These are phyloP conservation scores for Heliothis subflexa DNA, from an alignment of 1,140 invertebrate species.

Conservation along the genomic window DNA sequence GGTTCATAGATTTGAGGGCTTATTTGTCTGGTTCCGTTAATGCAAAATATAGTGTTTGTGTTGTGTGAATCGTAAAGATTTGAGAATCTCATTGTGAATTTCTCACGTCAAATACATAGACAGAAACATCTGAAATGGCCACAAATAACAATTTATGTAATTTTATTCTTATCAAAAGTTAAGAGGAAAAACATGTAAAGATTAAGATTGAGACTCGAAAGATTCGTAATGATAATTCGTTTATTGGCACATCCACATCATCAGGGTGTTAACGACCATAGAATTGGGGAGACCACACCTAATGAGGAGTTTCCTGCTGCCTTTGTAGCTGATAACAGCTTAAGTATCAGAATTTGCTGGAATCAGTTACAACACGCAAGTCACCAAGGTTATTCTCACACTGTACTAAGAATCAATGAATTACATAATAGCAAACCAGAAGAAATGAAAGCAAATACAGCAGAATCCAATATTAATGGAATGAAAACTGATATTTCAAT, in stretches of 20 bases:
- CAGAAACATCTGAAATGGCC: too few relatives aligned
- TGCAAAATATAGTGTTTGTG: too few relatives aligned
- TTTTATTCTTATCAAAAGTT: too few relatives aligned
- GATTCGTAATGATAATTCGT: not conserved
- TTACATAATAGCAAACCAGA: too few relatives aligned
- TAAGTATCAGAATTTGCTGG: conserved; percentile 1
- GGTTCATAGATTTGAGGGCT: not conserved
- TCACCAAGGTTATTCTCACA: not conserved
- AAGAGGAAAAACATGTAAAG: not conserved
- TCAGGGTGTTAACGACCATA: not conserved
- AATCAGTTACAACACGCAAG: not conserved
- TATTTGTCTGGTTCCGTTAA: not conserved
- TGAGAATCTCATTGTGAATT: too few relatives aligned
- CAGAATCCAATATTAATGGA: too few relatives aligned
- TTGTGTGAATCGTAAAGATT: too few relatives aligned
- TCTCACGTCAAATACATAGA: too few relatives aligned
- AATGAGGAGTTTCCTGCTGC: conserved; percentile 19
- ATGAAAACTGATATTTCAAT: too few relatives aligned
- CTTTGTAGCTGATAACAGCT: not conserved
- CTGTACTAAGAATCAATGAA: not conserved
- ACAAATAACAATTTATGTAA: too few relatives aligned
- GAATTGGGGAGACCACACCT: conserved; percentile 1
- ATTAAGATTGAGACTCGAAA: not conserved
- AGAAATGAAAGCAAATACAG: too few relatives aligned
- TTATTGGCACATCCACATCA: conserved; percentile 14